phyloP scores from a whole-genome alignment of 1,140 invertebrate genomes.

The Stegodyphus dumicola region DNA sequence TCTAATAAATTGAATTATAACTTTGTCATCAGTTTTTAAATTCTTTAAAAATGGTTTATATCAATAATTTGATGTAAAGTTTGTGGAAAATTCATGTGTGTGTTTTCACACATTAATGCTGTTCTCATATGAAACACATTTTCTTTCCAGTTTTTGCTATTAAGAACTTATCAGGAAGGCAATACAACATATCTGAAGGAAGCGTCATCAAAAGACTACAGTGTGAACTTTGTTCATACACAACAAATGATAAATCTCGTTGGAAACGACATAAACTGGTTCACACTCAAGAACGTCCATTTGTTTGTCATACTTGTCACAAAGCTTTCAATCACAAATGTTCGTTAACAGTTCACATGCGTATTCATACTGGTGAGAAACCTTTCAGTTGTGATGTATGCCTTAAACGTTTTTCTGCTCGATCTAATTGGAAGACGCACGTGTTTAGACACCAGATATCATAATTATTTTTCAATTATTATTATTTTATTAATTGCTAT shows the following conservation, averaged over 20 bases:
- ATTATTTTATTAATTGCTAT: no score
- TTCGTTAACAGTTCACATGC: slow-evolving; percentile 73
- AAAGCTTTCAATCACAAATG: slow-evolving; percentile 72
- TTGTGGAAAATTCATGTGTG: no score
- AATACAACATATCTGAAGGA: no score
- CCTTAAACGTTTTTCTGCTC: slow-evolving; percentile 98
- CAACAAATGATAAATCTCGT: slow-evolving; percentile 75
- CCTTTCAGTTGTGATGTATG: slow-evolving; percentile 96
- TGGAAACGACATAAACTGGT: slow-evolving; percentile 84
- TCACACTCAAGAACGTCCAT: slow-evolving; percentile 81
- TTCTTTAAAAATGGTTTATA: no score
- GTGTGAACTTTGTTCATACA: neutral
- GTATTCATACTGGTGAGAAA: slow-evolving; percentile 97
- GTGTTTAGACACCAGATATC: slow-evolving; percentile 78
- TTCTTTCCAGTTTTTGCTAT: no score
- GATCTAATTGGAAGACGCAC: slow-evolving; percentile 91
- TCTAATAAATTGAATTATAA: no score
- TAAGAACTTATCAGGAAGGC: no score
- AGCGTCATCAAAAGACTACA: neutral
- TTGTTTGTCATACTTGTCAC: slow-evolving; percentile 65
- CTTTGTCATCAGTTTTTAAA: no score
- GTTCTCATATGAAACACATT: no score
- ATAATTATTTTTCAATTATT: no score
- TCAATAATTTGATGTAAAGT: no score
- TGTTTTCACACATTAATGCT: no score